These are phyloP conservation scores for Drosophila crucigera DNA, from an alignment of 2,888 invertebrate genomes.

Conservation along the genomic window DNA sequence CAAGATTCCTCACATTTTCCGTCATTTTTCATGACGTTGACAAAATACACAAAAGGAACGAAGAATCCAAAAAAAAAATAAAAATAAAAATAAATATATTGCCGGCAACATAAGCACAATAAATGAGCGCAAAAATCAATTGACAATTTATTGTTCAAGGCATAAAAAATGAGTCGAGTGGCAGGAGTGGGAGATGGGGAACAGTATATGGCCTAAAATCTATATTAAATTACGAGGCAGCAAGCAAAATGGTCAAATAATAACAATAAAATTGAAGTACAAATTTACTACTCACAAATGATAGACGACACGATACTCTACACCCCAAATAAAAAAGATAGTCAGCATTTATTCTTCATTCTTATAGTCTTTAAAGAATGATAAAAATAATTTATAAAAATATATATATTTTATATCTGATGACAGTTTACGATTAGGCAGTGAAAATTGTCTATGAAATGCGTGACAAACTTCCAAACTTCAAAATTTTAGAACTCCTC, in stretches of 20 bases:
- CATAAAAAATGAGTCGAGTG: conserved; percentile 64
- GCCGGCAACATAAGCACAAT: conserved; percentile 57
- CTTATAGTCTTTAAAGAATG: too few species aligned
- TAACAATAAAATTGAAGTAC: conserved; percentile 61
- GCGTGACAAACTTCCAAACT: background rate
- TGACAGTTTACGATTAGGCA: too few species aligned
- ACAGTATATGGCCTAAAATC: conserved; percentile 52
- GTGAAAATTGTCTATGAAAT: background rate
- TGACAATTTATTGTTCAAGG: conserved; percentile 78
- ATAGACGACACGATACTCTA: conserved; percentile 2
- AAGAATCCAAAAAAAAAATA: conserved; percentile 19
- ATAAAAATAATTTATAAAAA: too few species aligned
- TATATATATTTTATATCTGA: too few species aligned
- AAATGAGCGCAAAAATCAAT: conserved; percentile 78
- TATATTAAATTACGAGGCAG: conserved; percentile 76
- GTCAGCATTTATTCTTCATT: too few species aligned
- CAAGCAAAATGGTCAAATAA: conserved; percentile 75
- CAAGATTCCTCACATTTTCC: conserved; percentile 32
- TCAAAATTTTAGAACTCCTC: background rate
- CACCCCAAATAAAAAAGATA: background rate
- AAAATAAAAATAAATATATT: conserved; percentile 41
- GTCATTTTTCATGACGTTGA: conserved; percentile 50
- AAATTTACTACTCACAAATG: fast-evolving
- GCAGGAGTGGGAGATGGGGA: background rate
- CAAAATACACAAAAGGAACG: conserved; percentile 38